Conservation (phyloP, 2,888 invertebrate species). For the Elegia similella region DNA sequence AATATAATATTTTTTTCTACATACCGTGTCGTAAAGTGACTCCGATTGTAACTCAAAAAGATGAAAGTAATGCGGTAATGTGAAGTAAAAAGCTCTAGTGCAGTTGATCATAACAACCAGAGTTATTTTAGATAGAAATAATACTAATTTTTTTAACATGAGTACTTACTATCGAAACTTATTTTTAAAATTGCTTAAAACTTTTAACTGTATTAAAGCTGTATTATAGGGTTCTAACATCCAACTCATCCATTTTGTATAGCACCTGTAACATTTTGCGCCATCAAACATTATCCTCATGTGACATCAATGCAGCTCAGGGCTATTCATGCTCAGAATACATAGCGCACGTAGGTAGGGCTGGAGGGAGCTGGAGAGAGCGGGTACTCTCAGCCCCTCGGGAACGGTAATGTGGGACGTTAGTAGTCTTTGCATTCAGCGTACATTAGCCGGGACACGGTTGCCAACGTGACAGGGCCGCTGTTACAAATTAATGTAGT, state of each 20-base stretch:
- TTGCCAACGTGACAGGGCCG: conserved; percentile 43
- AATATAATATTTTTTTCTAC: no score
- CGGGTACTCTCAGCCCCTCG: conserved; percentile 41
- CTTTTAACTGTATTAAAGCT: neutral
- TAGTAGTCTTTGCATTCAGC: conserved; percentile 63
- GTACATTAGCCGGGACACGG: conserved; percentile 58
- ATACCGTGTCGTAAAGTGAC: no score
- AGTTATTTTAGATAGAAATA: no score
- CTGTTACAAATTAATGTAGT: conserved; percentile 38
- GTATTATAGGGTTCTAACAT: neutral
- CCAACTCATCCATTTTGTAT: conserved; percentile 8
- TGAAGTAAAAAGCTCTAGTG: no score
- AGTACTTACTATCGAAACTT: no score
- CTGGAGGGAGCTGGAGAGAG: conserved; percentile 23
- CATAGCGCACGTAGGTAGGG: conserved; percentile 28
- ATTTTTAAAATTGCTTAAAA: neutral
- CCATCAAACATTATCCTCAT: conserved; percentile 27
- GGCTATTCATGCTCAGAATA: conserved; percentile 32
- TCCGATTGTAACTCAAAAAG: no score
- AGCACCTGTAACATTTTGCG: conserved; percentile 21
- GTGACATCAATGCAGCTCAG: conserved; percentile 29
- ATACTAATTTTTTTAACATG: no score
- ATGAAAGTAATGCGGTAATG: no score
- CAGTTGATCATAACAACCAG: no score
- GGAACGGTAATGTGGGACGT: conserved; percentile 57